Conservation (phyloP, 2,113 vertebrate genomes). For the Pantherophis guttatus region DNA sequence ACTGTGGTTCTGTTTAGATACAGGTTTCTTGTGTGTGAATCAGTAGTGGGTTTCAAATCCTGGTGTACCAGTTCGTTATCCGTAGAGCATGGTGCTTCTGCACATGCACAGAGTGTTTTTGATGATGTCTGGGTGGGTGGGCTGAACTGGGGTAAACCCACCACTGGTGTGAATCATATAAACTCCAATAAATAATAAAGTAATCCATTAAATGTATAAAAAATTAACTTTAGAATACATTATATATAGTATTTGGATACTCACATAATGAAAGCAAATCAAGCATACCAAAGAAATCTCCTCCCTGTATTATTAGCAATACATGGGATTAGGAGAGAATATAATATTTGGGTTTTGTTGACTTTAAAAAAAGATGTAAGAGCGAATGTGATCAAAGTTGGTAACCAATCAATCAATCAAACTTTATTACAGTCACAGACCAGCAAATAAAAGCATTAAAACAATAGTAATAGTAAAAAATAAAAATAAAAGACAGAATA, state of each 20-base stretch:
- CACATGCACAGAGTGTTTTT: no score
- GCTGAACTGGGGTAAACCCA: no score
- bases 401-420: neutral
- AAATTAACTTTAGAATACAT: neutral
- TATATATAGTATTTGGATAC: neutral
- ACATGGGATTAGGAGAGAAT: neutral
- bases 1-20: neutral
- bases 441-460: neutral
- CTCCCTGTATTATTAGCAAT: neutral
- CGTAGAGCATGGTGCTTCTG: no score
- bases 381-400: neutral
- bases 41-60: neutral
- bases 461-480: neutral
- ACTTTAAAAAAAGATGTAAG: neutral
- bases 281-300: neutral
- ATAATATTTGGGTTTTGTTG: neutral
- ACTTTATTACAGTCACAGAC: neutral
- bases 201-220: neutral
- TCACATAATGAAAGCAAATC: neutral
- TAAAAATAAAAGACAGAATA: neutral
- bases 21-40: neutral
- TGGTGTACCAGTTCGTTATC: no score
- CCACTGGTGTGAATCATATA: neutral
- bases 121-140: no score
- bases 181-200: neutral